Base-by-base conservation (phyloP, 1,140 invertebrate species). In the Micrasema minimum region DNA sequence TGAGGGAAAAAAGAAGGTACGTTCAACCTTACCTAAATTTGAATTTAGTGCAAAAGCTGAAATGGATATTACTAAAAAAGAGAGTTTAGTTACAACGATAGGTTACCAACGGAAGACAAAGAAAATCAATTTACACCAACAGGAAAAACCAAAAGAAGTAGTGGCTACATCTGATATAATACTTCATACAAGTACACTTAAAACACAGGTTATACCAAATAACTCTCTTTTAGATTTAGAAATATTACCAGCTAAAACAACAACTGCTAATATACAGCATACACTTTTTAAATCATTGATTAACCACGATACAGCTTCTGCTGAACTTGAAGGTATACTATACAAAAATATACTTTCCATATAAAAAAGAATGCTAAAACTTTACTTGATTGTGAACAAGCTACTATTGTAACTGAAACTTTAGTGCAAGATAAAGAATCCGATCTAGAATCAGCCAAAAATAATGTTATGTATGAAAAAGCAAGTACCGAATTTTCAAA, bases 1-100 rank as follows among this genome's bases (percentile, higher is more conserved):
- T 46, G 85, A 82, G 9, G 88, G 88, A n/a, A n/a, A 77, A 87
- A 84, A 75, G 87, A 88, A 82, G 81, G 78, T 31, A 73, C 77
- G 53, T 79, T 86, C 46, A 43, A 51, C n/a, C 14, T 74, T 75
- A 45, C 65, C 65, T 26, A 61, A 37, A 20, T 22, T 75, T 43
- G 69, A 68, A 51, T 59, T 71, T 68, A 85, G 84, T 5, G 78
- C 83, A 72, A 71, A 50, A 11, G 78, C 74, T 3, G 80, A 84
- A 79, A 86, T 88, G 26, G 77, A 77, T 2, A 50, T 87, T 43
- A 80, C 88, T 66, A 78, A 82, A 72, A 76, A 82, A 11, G 82
- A 88, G 75, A 76, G 75, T 51, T 83, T 89, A 35, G 87, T 88
- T 2, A 80, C 83, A 0, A 86, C 82, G 73, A 83, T 83, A 53